Percentiles rank a stretch among this genome's conserved stretches.
Evolutionary conservation across 2,113 vertebrate species (phyloP).

Genomic region (Ceyx cyanopectus): DNA sequence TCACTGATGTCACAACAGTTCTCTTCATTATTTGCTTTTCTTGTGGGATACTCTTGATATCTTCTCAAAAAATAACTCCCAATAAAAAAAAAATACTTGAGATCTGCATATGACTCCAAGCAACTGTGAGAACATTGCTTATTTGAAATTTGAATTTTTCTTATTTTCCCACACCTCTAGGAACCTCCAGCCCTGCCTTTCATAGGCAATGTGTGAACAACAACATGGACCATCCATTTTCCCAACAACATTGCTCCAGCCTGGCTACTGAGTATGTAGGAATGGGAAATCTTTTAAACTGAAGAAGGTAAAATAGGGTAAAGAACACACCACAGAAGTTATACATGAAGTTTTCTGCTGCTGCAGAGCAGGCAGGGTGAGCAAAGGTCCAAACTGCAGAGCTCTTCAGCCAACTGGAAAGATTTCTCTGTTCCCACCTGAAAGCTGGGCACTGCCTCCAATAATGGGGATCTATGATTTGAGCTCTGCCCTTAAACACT

Average conservation of each 20-base stretch:
- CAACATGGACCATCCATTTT: neutral
- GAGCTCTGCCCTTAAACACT: neutral
- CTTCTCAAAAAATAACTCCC: neutral
- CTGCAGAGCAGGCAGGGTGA: accelerated
- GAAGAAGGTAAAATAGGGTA: neutral
- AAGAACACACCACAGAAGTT: neutral
- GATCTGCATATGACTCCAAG: neutral
- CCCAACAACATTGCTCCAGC: neutral
- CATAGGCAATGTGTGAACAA: neutral
- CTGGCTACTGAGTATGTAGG: neutral
- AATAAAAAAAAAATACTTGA: neutral
- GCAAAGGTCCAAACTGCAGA: neutral
- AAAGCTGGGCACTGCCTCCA: neutral
- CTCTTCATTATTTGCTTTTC: neutral
- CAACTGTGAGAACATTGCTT: neutral
- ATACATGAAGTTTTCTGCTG: neutral
- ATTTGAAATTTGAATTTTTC: too few relatives aligned
- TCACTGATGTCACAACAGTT: neutral
- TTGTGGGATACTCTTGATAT: neutral
- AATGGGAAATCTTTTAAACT: neutral
- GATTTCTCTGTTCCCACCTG: neutral
- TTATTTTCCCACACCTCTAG: neutral
- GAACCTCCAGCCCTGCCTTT: neutral
- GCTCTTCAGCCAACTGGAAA: neutral
- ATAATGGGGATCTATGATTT: neutral